Evolutionary conservation across 2,888 invertebrate genomes (phyloP), one percentile per base, ranked within the genome.

Genomic region (Andrena praecox): DNA sequence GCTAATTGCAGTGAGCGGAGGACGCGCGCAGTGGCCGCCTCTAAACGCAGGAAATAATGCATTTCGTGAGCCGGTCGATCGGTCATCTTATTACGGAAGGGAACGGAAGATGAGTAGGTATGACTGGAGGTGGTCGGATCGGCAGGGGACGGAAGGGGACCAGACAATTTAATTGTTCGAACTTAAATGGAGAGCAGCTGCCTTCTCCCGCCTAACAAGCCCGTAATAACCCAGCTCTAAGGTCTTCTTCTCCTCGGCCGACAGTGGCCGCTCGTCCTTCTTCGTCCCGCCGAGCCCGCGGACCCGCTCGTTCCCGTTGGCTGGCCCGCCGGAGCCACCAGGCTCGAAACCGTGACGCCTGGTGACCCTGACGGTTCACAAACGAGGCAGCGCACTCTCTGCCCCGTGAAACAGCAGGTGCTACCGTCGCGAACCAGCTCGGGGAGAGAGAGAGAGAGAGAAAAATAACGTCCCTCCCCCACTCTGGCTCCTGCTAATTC

Each of bases 111-210:
- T 77, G 85, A 87, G 84, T 80, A 81, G 85, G 84, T 85, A 89
- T 86, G 88, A 89, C 86, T 82, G 54, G 80, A 85, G 85, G 86
- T 84, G 84, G 80, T 71, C 82, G 76, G 87, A 87, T 87, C 88
- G 71, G 16, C 16, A 42, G 12, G 42, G 12, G 12, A 1, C 12
- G 42, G 12, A 12, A 12, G 16, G 78, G 86, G 86, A 90, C 85
- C 89, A 90, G 88, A 87, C 91, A 93, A 92, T 93, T 93, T 93
- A 93, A 93, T 93, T 93, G 93, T 93, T 91, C 90, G 89, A 93
- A 93, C 92, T 93, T 92, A 93, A 93, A 93, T 92, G 92, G 90
- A 90, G 91, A 91, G 91, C 93, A 93, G 91, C 92, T 93, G 93
- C 91, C 90, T 87, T 89, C 89, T 88, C 78, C 87, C 81, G 87